phyloP scores from a whole-genome alignment of 2,888 invertebrate genomes.

The Pogonocherus hispidulus region DNA sequence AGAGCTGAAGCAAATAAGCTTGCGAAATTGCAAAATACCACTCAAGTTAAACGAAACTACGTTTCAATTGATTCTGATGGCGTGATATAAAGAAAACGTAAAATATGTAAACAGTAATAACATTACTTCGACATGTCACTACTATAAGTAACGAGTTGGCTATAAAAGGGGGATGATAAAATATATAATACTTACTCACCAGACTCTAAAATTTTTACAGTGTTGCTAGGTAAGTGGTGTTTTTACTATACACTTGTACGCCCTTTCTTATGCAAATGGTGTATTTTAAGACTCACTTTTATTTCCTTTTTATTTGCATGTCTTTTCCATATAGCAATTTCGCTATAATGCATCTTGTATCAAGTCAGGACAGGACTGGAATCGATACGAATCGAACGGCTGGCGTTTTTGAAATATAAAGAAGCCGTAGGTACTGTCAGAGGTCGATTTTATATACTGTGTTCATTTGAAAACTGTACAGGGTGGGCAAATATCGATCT shows the following conservation, averaged over 20 bases:
- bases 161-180: slow-evolving; percentile 42
- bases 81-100: slow-evolving; percentile 13
- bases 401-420: too few species aligned
- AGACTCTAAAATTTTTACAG: slow-evolving; percentile 45
- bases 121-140: slow-evolving; percentile 36
- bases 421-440: too few species aligned
- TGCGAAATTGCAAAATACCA: slow-evolving; percentile 12
- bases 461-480: too few species aligned
- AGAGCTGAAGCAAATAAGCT: not conserved
- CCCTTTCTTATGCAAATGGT: slow-evolving; percentile 50
- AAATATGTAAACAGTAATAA: slow-evolving; percentile 31
- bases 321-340: slow-evolving; percentile 47
- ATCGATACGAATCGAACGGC: not conserved
- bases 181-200: slow-evolving; percentile 30
- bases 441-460: too few species aligned
- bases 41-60: slow-evolving; percentile 5
- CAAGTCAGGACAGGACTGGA: slow-evolving; percentile 40
- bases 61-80: slow-evolving; percentile 23
- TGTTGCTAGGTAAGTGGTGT: slow-evolving; percentile 44
- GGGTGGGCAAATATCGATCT: too few species aligned
- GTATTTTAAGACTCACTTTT: slow-evolving; percentile 44
- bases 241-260: slow-evolving; percentile 39
- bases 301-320: slow-evolving; percentile 51
- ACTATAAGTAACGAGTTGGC: slow-evolving; percentile 36
- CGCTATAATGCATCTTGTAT: slow-evolving; percentile 50